Evolutionary conservation across 1,140 invertebrate species (phyloP), one percentile per base, ranked within the genome.

Genomic region (Drosophila prosaltans): DNA sequence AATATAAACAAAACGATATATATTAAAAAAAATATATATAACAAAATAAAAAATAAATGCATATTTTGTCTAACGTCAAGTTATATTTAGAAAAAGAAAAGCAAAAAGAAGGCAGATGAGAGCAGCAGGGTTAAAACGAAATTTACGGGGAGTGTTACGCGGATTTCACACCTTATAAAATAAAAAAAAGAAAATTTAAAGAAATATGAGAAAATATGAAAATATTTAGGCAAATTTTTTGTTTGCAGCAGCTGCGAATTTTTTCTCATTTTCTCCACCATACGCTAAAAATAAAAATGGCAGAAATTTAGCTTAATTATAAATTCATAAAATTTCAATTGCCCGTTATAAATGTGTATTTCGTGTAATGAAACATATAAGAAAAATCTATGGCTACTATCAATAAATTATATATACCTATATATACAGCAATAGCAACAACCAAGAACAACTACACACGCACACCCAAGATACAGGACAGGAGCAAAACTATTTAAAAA

Each of bases 51-150:
- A 51, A 26, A 26, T 28, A 72, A 82, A 77, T 68, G 71, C 63
- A 85, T 85, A 85, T 85, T 85, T 85, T 85, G 82, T 86, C 78
- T 85, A 85, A 85, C 81, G 78, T 85, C 78, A 72, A 81, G 82
- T 85, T 81, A 74, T 82, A 79, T 85, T 85, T 76, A 85, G 74
- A 85, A 48, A 43, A 71, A 74, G 63, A 60, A 40, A 63, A 41
- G 65, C 67, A 80, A 21, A 66, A 63, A 74, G 78, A 64, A 66
- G 64, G 63, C 66, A 63, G 67, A 43, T 32, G 65, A 62, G 70
- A 63, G 36, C 16, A 16, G 61, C 30, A 51, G 54, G 68, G 69
- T 72, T 72, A 62, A 72, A 68, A 68, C 60, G 28, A 70, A 80
- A 71, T 80, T 76, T 73, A 73, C 61, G 54, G 60, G 66, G 40